These are phyloP conservation scores for Eubasilissa splendida DNA, from an alignment of 2,888 invertebrate genomes.

Conservation along the genomic window DNA sequence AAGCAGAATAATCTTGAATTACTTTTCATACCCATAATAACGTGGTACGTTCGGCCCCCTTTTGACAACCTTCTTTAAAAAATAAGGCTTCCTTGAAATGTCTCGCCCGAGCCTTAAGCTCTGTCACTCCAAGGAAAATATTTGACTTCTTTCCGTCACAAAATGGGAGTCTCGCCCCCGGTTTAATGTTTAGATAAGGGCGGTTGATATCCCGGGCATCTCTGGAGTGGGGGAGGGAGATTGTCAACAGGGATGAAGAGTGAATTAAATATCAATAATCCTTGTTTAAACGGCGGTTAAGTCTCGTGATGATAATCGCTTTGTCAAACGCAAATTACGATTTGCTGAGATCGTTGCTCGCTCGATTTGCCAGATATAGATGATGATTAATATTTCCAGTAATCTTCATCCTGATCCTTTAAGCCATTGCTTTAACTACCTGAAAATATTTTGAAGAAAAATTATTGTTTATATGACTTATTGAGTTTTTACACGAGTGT, in stretches of 20 bases:
- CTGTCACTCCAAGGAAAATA: constrained; percentile 31
- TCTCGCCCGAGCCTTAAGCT: constrained; percentile 8
- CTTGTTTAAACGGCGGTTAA: background rate
- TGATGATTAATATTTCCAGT: no score
- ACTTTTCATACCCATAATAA: no score
- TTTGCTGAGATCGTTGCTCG: no score
- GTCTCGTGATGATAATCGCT: no score
- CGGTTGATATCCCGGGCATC: background rate
- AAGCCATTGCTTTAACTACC: no score
- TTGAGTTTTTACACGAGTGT: no score
- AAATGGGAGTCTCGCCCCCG: constrained; percentile 15
- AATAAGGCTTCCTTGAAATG: background rate
- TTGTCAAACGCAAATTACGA: no score
- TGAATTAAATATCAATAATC: constrained; percentile 8
- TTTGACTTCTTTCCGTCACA: constrained; percentile 26
- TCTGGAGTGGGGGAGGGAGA: background rate
- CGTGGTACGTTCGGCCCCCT: background rate
- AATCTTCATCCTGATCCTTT: no score
- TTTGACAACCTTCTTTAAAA: background rate
- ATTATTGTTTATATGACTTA: no score
- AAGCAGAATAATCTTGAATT: no score
- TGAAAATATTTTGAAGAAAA: no score
- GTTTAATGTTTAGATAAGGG: constrained; percentile 19
- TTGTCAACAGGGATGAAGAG: constrained; percentile 17
- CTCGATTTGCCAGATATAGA: no score